A percentile compares a stretch with the other conserved stretches of the same genome.
Conservation (phyloP, 2,888 invertebrate genomes). For the Diabrotica balteata region DNA sequence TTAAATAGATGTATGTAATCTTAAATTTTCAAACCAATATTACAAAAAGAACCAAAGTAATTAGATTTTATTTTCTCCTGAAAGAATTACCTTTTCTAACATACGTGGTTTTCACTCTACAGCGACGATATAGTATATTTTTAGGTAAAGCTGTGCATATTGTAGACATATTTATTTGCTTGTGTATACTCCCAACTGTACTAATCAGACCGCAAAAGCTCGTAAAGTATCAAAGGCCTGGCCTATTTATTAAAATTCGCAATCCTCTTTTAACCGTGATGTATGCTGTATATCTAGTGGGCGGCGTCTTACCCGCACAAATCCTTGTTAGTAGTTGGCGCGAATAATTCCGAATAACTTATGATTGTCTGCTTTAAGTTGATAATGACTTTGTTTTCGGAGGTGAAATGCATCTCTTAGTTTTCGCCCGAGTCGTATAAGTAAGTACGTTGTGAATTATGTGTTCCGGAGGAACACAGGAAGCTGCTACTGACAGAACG, state of each 20-base stretch:
- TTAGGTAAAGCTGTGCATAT: too few relatives aligned
- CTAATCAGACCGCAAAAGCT: too few relatives aligned
- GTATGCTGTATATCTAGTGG: constrained; percentile 36
- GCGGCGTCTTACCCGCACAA: constrained; percentile 37
- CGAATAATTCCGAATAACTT: constrained; percentile 50
- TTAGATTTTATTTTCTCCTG: too few relatives aligned
- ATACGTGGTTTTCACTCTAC: too few relatives aligned
- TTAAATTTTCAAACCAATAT: too few relatives aligned
- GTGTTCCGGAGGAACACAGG: not conserved
- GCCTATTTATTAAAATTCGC: constrained; percentile 31
- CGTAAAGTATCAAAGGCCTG: too few relatives aligned
- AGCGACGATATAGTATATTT: too few relatives aligned
- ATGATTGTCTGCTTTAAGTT: constrained; percentile 52
- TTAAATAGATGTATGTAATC: too few relatives aligned
- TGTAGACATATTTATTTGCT: too few relatives aligned
- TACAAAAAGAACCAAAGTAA: too few relatives aligned
- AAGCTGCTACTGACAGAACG: constrained; percentile 26
- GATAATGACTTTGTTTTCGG: constrained; percentile 53
- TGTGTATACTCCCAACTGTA: too few relatives aligned
- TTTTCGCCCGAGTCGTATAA: constrained; percentile 6
- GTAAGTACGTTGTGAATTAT: constrained; percentile 12
- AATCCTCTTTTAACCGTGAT: constrained; percentile 39
- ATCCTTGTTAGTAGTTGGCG: constrained; percentile 47
- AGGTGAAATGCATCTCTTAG: constrained; percentile 28
- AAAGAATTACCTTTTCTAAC: too few relatives aligned